Conservation (phyloP, 2,888 invertebrate genomes). For the Taphrorychus bicolor region DNA sequence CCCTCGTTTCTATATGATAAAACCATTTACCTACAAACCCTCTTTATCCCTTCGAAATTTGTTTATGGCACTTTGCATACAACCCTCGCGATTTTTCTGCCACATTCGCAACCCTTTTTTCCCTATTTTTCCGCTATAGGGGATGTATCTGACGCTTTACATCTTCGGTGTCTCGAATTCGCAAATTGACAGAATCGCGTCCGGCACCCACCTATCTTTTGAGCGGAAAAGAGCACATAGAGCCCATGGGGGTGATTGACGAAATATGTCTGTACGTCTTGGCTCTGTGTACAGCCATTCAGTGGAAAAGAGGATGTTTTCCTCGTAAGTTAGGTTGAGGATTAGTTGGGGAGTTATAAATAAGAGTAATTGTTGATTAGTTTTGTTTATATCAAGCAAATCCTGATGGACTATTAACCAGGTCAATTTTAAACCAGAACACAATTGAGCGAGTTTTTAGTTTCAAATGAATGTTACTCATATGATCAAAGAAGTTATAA, state of each 20-base stretch:
- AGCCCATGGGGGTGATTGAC: not conserved
- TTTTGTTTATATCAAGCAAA: too few relatives aligned
- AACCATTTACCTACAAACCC: conserved; percentile 22
- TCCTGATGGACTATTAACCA: too few relatives aligned
- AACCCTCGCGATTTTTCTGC: not conserved
- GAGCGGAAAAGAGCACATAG: not conserved
- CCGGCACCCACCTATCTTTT: not conserved
- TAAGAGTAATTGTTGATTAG: too few relatives aligned
- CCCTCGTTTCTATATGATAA: conserved; percentile 1
- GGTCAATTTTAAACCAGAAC: too few relatives aligned
- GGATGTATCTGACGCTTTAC: not conserved
- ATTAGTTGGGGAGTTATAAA: too few relatives aligned
- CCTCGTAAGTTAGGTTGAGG: too few relatives aligned
- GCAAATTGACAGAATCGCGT: conserved; percentile 3
- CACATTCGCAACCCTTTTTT: conserved; percentile 6
- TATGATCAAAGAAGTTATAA: too few relatives aligned
- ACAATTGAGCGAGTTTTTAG: too few relatives aligned
- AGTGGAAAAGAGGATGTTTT: too few relatives aligned
- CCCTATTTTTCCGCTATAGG: not conserved
- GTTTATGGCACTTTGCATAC: conserved; percentile 20
- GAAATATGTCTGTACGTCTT: too few relatives aligned
- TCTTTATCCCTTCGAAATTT: conserved; percentile 24
- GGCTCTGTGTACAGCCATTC: too few relatives aligned
- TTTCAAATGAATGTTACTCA: too few relatives aligned
- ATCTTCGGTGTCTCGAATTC: not conserved